These are phyloP conservation scores for Gasterosteus aculeatus DNA, from an alignment of 2,113 vertebrate species.

Conservation along the genomic window DNA sequence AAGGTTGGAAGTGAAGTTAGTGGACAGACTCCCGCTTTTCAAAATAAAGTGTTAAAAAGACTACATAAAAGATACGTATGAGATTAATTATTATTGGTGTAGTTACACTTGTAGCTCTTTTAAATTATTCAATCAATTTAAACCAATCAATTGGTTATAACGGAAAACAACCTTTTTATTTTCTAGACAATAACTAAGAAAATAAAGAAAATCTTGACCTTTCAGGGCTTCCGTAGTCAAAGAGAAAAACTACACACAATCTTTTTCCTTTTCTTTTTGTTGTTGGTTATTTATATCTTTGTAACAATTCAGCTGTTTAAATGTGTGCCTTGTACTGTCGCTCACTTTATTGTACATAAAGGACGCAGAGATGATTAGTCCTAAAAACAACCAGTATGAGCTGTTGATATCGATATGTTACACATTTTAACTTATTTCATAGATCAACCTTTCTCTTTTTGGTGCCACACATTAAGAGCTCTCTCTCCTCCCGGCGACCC, in stretches of 20 bases:
- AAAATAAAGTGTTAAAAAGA: not conserved
- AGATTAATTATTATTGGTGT: not conserved
- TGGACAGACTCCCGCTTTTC: not conserved
- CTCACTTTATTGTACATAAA: slow-evolving; percentile 85
- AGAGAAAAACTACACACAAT: slow-evolving; percentile 67
- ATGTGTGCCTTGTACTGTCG: slow-evolving; percentile 94
- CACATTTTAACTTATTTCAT: slow-evolving; percentile 76
- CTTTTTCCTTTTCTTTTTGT: slow-evolving; percentile 58
- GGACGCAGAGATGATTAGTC: slow-evolving; percentile 81
- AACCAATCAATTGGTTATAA: not conserved
- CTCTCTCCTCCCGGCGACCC: too few relatives aligned
- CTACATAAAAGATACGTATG: not conserved
- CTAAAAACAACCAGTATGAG: slow-evolving; percentile 83
- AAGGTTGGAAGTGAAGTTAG: not conserved
- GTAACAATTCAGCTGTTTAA: slow-evolving; percentile 75
- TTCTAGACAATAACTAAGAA: not conserved
- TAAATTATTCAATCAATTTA: not conserved
- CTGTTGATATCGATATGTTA: slow-evolving; percentile 86
- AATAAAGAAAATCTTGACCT: not conserved
- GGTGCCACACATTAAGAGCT: slow-evolving; percentile 66
- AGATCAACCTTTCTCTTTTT: slow-evolving; percentile 78
- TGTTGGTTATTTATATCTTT: slow-evolving; percentile 79
- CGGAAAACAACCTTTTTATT: not conserved
- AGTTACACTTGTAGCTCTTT: not conserved
- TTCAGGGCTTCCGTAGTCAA: slow-evolving; percentile 22